A percentile compares a stretch with the other conserved stretches of the same genome.
These are phyloP conservation scores for Pandemis heparana DNA, from an alignment of 2,888 invertebrate genomes.

Conservation along the genomic window DNA sequence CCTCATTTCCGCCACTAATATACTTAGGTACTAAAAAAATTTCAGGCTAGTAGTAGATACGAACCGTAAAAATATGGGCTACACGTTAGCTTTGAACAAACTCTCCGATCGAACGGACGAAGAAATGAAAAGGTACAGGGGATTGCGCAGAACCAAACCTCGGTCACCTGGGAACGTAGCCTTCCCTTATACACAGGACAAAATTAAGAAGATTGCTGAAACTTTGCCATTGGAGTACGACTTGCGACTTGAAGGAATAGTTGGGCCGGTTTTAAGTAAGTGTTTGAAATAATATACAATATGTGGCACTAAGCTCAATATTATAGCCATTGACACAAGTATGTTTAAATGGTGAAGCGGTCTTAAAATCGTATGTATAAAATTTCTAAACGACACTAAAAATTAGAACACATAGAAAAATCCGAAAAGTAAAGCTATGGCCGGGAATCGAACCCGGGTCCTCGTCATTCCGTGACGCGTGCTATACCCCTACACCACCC, in stretches of 20 bases:
- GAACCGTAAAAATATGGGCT: conserved; percentile 63
- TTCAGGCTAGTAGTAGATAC: conserved; percentile 57
- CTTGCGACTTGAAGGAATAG: conserved; percentile 60
- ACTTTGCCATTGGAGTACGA: conserved; percentile 64
- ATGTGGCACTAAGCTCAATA: too few species aligned
- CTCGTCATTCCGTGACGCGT: too few species aligned
- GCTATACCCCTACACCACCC: too few species aligned
- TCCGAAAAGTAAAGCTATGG: too few species aligned
- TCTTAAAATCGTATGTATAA: too few species aligned
- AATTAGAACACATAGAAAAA: too few species aligned
- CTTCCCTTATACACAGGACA: conserved; percentile 63
- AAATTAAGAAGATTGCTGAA: conserved; percentile 50
- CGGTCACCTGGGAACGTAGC: conserved; percentile 61
- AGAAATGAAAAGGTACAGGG: conserved; percentile 62
- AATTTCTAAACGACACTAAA: too few species aligned
- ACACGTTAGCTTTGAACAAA: conserved; percentile 66
- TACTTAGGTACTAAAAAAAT: neutral
- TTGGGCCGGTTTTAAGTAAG: conserved; percentile 67
- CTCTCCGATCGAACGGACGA: conserved; percentile 68
- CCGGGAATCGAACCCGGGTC: too few species aligned
- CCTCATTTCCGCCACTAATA: too few species aligned
- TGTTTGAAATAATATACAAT: neutral
- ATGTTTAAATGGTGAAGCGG: too few species aligned
- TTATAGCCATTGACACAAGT: too few species aligned
- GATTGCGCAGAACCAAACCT: conserved; percentile 54